phyloP scores from a whole-genome alignment of 1,140 invertebrate species.

The Spodoptera litura region DNA sequence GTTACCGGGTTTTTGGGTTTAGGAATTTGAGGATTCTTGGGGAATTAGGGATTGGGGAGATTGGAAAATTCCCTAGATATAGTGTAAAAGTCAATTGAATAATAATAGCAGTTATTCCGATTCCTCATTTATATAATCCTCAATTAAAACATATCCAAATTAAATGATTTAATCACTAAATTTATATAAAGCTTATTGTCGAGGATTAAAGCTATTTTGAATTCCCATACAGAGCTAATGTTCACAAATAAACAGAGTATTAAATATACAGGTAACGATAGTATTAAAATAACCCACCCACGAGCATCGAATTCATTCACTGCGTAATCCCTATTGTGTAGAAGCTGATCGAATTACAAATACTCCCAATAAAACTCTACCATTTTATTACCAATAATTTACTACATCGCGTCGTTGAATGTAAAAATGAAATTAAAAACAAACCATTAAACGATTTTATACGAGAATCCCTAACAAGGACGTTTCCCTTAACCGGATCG shows the following conservation, averaged over 20 bases:
- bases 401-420: constrained; percentile 74
- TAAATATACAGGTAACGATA: constrained; percentile 48
- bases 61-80: no score
- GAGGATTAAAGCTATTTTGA: constrained; percentile 8
- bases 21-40: no score
- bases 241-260: constrained; percentile 51
- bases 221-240: constrained; percentile 20
- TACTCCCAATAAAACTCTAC: constrained; percentile 64
- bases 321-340: constrained; percentile 50
- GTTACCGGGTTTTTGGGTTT: no score
- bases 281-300: constrained; percentile 58
- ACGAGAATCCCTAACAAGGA: constrained; percentile 84
- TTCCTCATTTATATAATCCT: neutral
- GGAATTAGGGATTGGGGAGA: no score
- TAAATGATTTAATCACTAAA: neutral
- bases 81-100: neutral
- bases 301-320: constrained; percentile 48
- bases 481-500: constrained; percentile 85
- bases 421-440: constrained; percentile 85
- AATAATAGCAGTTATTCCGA: neutral
- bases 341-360: constrained; percentile 63
- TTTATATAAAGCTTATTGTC: constrained; percentile 6
- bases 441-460: constrained; percentile 85
- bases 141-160: neutral
- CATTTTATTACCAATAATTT: constrained; percentile 78